phyloP scores from a whole-genome alignment of 2,113 vertebrate species.

The Austrofundulus limnaeus region DNA sequence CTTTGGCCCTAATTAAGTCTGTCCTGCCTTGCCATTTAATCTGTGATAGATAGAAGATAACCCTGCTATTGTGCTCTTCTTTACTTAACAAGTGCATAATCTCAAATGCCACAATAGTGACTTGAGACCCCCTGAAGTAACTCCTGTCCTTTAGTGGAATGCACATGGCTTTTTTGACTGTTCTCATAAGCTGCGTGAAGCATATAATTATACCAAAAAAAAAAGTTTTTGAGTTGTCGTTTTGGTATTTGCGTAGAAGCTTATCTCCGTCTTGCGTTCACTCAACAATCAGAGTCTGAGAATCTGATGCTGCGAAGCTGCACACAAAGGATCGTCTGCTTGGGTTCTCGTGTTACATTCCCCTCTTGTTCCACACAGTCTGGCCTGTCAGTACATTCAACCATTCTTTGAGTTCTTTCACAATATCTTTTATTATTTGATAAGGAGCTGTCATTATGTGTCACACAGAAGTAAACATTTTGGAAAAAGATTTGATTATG shows the following conservation, averaged over 20 bases:
- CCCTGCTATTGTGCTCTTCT: slow-evolving; percentile 30
- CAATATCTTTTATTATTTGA: slow-evolving; percentile 40
- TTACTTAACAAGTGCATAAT: slow-evolving; percentile 45
- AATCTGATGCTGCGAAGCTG: slow-evolving; percentile 49
- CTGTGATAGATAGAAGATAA: slow-evolving; percentile 57
- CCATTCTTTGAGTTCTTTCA: slow-evolving; percentile 40
- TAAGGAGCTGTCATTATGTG: slow-evolving; percentile 51
- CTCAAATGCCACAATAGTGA: slow-evolving; percentile 45
- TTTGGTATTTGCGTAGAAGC: slow-evolving; percentile 33
- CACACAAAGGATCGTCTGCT: slow-evolving; percentile 67
- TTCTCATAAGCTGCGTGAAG: slow-evolving; percentile 32
- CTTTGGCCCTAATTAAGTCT: slow-evolving; percentile 49
- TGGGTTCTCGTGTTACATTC: slow-evolving; percentile 69
- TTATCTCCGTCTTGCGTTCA: slow-evolving; percentile 19
- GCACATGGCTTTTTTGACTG: slow-evolving; percentile 9
- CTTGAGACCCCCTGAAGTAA: slow-evolving; percentile 30
- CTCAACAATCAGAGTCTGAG: slow-evolving; percentile 50
- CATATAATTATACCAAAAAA: slow-evolving; percentile 17
- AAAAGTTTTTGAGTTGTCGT: slow-evolving; percentile 27
- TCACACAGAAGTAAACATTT: slow-evolving; percentile 5
- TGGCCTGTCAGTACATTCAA: slow-evolving; percentile 61
- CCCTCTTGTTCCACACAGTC: slow-evolving; percentile 55
- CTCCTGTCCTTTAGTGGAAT: slow-evolving; percentile 30
- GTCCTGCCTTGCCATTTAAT: slow-evolving; percentile 53
- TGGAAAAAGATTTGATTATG: slow-evolving; percentile 3